A percentile compares a stretch with the other conserved stretches of the same genome.
Evolutionary conservation across 2,888 invertebrate genomes (phyloP).

Genomic region (Lasioglossum villosulum): DNA sequence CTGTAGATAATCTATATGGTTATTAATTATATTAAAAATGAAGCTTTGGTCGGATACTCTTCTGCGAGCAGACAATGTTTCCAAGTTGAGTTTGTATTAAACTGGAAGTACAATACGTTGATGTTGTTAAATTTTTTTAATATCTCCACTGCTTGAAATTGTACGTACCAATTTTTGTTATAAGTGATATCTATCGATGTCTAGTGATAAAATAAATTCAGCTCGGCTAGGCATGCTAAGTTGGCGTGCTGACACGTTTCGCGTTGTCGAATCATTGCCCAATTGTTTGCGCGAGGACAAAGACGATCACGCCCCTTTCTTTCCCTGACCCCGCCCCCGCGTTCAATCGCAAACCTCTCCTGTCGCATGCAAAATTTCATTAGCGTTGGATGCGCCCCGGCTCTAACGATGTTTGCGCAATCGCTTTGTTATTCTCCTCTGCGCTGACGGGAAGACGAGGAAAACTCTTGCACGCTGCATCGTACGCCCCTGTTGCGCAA

Average conservation of each 20-base stretch:
- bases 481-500: not conserved
- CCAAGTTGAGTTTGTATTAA: no score
- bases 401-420: slow-evolving; percentile 51
- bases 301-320: not conserved
- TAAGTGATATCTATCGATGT: no score
- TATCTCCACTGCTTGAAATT: no score
- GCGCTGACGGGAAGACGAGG: slow-evolving; percentile 49
- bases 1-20: no score
- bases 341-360: not conserved
- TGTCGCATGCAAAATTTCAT: slow-evolving; percentile 41
- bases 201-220: no score
- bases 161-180: no score
- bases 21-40: no score
- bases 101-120: no score
- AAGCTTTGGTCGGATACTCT: no score
- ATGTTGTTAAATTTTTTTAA: no score
- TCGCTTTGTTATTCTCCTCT: slow-evolving; percentile 25
- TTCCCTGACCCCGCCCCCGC: not conserved
- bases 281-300: slow-evolving; percentile 6
- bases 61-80: no score
- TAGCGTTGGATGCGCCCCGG: slow-evolving; percentile 23
- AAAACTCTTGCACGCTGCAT: not conserved
- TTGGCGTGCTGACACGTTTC: slow-evolving; percentile 9
- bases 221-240: no score
- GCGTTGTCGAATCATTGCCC: slow-evolving; percentile 30